Percentiles rank a stretch among this genome's conserved stretches.
These are phyloP conservation scores for Rhincodon typus DNA, from an alignment of 2,797 vertebrate genomes.

Conservation along the genomic window DNA sequence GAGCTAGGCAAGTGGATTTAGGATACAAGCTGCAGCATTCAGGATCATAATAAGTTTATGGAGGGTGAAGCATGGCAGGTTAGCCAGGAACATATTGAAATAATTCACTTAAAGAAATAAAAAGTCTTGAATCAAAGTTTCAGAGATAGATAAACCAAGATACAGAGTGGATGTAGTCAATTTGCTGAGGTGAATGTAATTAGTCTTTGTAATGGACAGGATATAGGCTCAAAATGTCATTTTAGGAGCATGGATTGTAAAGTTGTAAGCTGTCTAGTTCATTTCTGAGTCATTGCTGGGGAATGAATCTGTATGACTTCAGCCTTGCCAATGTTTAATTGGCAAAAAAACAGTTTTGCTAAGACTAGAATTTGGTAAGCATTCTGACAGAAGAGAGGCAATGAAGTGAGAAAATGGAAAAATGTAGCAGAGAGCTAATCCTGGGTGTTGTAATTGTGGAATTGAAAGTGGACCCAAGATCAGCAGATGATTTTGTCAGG, in stretches of 20 bases:
- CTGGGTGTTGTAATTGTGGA: background rate
- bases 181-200: background rate
- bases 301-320: background rate
- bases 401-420: background rate
- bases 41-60: too few relatives aligned
- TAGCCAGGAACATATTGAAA: background rate
- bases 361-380: background rate
- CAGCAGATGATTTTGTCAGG: background rate
- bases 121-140: background rate
- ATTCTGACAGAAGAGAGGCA: background rate
- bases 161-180: too few relatives aligned
- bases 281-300: background rate
- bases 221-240: background rate
- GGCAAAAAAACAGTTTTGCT: background rate
- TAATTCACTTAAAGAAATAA: background rate
- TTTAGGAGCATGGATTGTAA: background rate
- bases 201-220: background rate
- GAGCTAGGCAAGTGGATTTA: too few relatives aligned
- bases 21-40: too few relatives aligned
- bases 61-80: too few relatives aligned
- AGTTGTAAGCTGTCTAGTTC: background rate
- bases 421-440: background rate
- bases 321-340: background rate
- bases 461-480: background rate
- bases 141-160: background rate